Conservation (phyloP, 2,888 invertebrate genomes). For the Diarsia dahlii region DNA sequence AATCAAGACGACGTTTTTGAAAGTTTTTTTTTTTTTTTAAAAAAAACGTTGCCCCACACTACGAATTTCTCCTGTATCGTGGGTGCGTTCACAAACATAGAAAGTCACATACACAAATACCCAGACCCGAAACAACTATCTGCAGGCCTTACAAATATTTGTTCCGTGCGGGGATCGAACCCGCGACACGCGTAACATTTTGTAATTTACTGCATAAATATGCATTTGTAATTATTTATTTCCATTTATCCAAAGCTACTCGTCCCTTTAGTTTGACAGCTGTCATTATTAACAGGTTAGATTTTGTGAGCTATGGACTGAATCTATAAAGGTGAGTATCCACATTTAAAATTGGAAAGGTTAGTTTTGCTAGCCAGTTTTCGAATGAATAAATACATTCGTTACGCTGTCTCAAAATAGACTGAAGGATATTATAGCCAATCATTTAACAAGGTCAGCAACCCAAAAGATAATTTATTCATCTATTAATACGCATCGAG, state of each 20-base stretch:
- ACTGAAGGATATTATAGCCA: neutral
- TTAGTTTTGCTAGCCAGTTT: neutral
- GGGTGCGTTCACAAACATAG: too few relatives aligned
- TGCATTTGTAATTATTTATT: neutral
- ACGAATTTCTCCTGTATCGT: too few relatives aligned
- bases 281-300: neutral
- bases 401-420: conserved; percentile 13
- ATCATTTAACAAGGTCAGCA: neutral
- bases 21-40: too few relatives aligned
- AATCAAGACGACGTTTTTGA: neutral
- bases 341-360: neutral
- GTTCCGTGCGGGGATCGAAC: too few relatives aligned
- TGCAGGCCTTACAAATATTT: too few relatives aligned
- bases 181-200: neutral
- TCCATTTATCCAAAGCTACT: neutral
- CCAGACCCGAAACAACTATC: too few relatives aligned
- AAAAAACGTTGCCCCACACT: too few relatives aligned
- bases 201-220: neutral
- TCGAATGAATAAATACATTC: conserved; percentile 2
- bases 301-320: neutral
- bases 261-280: neutral
- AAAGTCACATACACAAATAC: too few relatives aligned
- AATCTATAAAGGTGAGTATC: neutral
- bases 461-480: conserved; percentile 3
- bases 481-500: neutral